A percentile compares a stretch with the other conserved stretches of the same genome.
phyloP scores from a whole-genome alignment of 2,888 invertebrate genomes.

The Onchidella celtica region DNA sequence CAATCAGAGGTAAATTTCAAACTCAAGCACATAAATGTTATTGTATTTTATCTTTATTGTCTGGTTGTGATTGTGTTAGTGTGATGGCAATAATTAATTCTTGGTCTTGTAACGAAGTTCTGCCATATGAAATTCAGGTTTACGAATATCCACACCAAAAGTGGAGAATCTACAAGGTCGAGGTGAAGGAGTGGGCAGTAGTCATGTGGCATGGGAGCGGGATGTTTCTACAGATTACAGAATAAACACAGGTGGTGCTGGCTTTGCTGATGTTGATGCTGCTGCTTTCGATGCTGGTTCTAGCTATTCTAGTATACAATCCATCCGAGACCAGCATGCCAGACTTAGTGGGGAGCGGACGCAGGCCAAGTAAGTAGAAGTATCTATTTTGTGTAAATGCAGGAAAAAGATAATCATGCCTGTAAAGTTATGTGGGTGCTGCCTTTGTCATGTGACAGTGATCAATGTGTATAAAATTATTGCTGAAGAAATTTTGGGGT shows the following conservation, averaged over 20 bases:
- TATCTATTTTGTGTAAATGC: too few relatives aligned
- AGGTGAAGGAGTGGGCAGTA: not conserved
- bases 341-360: slow-evolving; percentile 27
- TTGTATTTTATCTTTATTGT: too few relatives aligned
- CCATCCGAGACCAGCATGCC: slow-evolving; percentile 39
- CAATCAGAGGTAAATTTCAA: too few relatives aligned
- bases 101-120: too few relatives aligned
- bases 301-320: slow-evolving; percentile 39
- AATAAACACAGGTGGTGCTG: not conserved
- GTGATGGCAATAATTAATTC: too few relatives aligned
- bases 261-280: not conserved
- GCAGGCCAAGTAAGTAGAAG: slow-evolving; percentile 35
- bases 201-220: not conserved
- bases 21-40: too few relatives aligned
- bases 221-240: not conserved
- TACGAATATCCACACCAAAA: slow-evolving; percentile 27
- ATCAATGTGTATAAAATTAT: too few relatives aligned
- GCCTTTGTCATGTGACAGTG: too few relatives aligned
- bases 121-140: slow-evolving; percentile 21
- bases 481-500: too few relatives aligned
- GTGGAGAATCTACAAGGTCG: not conserved
- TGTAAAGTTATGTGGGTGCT: too few relatives aligned
- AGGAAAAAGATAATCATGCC: too few relatives aligned
- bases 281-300: slow-evolving; percentile 13
- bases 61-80: too few relatives aligned